Conservation (phyloP, 2,888 invertebrate species). For the Ornithoptera priamus region DNA sequence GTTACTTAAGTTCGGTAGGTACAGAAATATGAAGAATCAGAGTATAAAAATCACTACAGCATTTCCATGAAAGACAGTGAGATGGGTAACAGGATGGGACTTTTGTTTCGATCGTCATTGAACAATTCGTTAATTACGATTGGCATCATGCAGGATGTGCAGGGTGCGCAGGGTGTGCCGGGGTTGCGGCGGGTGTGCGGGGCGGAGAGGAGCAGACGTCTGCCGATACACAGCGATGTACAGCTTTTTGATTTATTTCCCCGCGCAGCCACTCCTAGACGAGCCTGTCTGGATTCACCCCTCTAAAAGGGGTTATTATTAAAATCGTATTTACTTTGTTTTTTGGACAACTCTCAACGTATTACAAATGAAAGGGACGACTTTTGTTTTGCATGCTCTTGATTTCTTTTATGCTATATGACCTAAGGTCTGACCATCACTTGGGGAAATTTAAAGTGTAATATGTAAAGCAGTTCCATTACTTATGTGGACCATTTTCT, state of each 20-base stretch:
- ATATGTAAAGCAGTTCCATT: too few relatives aligned
- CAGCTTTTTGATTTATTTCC: constrained; percentile 29
- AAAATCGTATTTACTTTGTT: constrained; percentile 27
- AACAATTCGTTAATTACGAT: constrained; percentile 50
- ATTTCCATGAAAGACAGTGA: neutral
- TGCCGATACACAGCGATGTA: constrained; percentile 28
- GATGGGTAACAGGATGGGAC: constrained; percentile 1
- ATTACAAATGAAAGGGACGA: neutral
- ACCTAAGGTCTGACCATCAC: too few relatives aligned
- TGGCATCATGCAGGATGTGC: constrained; percentile 38
- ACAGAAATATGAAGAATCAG: neutral
- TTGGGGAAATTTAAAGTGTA: too few relatives aligned
- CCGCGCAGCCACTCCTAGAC: constrained; percentile 24
- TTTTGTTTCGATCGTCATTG: constrained; percentile 27
- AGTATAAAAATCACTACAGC: neutral
- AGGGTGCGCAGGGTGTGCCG: too few relatives aligned
- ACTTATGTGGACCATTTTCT: too few relatives aligned
- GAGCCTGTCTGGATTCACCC: constrained; percentile 27
- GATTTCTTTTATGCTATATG: neutral
- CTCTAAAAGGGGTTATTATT: constrained; percentile 29
- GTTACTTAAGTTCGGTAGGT: too few relatives aligned
- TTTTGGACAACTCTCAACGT: constrained; percentile 9
- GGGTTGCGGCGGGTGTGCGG: neutral
- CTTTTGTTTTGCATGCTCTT: constrained; percentile 8
- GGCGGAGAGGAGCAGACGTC: constrained; percentile 32